A percentile compares a stretch with the other conserved stretches of the same genome.
These are phyloP conservation scores for Phataginus tetradactyla DNA, from an alignment of 2,797 vertebrate genomes.

Conservation along the genomic window DNA sequence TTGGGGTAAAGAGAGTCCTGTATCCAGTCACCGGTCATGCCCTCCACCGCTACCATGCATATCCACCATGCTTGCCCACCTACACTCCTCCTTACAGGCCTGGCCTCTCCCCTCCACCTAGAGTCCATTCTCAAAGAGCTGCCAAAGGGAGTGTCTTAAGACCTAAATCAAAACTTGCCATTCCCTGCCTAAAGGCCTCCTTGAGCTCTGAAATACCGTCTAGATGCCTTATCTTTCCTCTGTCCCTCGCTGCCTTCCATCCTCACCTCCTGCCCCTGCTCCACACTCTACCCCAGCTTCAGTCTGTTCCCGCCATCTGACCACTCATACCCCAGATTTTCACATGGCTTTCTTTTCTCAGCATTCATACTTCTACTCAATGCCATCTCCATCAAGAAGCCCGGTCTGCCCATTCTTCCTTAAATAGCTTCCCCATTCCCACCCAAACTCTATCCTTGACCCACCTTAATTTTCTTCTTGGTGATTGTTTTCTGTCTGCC, in stretches of 20 bases:
- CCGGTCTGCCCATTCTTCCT: neutral
- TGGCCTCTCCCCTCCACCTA: neutral
- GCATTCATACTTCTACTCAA: neutral
- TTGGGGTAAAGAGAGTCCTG: neutral
- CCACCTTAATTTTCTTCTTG: neutral
- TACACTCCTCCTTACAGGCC: rapidly evolving
- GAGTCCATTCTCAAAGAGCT: neutral
- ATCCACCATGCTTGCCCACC: rapidly evolving
- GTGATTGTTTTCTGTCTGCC: neutral
- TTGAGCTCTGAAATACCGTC: neutral
- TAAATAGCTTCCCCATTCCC: neutral
- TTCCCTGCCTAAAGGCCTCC: neutral
- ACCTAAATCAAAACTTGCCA: neutral
- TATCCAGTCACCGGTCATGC: neutral
- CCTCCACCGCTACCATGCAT: rapidly evolving
- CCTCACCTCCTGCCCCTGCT: too few species aligned
- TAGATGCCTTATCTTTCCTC: neutral
- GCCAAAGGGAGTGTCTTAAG: neutral
- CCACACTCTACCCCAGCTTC: rapidly evolving
- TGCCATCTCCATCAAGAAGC: neutral
- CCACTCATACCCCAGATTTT: neutral
- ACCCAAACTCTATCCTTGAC: neutral
- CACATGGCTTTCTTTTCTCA: neutral
- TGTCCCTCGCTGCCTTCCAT: too few species aligned
- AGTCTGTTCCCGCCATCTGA: neutral